Base-by-base conservation (phyloP, 2,797 vertebrate genomes). In the Decapterus maruadsi region DNA sequence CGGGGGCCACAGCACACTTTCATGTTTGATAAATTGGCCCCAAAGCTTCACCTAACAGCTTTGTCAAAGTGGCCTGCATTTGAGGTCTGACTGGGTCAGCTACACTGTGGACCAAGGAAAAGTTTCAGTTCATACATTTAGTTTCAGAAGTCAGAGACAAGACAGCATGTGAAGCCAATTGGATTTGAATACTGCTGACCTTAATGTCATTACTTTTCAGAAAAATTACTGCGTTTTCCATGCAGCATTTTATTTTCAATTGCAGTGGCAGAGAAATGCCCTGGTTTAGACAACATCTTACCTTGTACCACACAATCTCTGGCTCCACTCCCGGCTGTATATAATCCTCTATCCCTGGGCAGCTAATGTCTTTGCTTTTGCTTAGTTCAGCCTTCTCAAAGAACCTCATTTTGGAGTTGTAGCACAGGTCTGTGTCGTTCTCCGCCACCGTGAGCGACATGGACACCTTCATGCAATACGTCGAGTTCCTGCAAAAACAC, bases 381-480 rank as follows among this genome's bases (percentile, higher is more conserved):
- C 98, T 99, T 75, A 99, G 94, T 85, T 99, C 98, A 43, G 97
- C 98, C 94, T 98, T 99, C 93, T 99, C 97, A 85, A 96, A 96
- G 85, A 97, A 98, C 90, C 97, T 97, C 98, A 99, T 98, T 88
- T 97, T 98, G 91, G 97, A 97, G 95, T 98, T 99, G 95, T 97
- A 99, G 94, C 98, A 99, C 82, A 98, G 95, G 91, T 97, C 97
- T 0, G 97, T 97, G 93, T 99, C 97, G 74, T 99, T 99, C 95
- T 99, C 97, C 20, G 97, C 97, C 91, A 99, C 98, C 0, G 95
- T 96, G 89, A 99, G 94, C 0, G 98, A 97, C 96, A 99, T 99
- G 91, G 98, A 99, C 85, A 99, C 98, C 94, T 99, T 99, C 97
- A 99, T 99, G 92, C 98, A 99, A 87, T 99, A 99, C 4, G 98